Evolutionary conservation across 1,140 invertebrate species (phyloP).

Genomic region (Euwallacea similis): DNA sequence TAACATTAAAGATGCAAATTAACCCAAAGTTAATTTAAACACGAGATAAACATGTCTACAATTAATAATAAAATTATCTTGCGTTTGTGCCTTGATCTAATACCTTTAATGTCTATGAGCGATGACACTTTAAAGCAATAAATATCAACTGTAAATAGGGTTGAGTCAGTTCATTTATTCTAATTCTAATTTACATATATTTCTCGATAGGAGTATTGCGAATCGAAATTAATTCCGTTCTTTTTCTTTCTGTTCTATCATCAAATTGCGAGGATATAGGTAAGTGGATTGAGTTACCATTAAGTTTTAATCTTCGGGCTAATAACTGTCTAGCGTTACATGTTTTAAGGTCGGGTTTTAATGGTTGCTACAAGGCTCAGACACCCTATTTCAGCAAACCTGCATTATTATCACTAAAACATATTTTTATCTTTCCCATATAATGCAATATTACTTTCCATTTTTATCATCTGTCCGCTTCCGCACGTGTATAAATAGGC

Average conservation of each 20-base stretch:
- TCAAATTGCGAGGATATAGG: too few species aligned
- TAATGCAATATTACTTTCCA: background rate
- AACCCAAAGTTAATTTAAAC: constrained; percentile 48
- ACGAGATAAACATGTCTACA: constrained; percentile 47
- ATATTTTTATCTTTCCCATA: constrained; percentile 1
- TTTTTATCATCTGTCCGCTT: constrained; percentile 23
- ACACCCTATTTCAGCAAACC: too few species aligned
- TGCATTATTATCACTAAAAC: background rate
- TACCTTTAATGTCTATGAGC: constrained; percentile 41
- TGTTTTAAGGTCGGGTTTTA: too few species aligned
- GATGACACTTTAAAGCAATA: constrained; percentile 40
- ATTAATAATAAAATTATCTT: constrained; percentile 49
- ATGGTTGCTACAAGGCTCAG: too few species aligned
- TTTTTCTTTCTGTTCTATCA: constrained; percentile 1
- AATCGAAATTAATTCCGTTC: constrained; percentile 4
- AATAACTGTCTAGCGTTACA: too few species aligned
- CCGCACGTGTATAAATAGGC: constrained; percentile 31
- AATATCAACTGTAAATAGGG: constrained; percentile 41
- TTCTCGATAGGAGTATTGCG: constrained; percentile 20
- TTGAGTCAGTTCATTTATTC: constrained; percentile 25
- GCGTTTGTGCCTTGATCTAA: constrained; percentile 41
- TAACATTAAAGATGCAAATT: constrained; percentile 50
- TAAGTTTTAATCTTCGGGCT: too few species aligned
- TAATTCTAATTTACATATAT: constrained; percentile 31
- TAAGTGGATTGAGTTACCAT: too few species aligned